Conservation (phyloP, 2,113 vertebrate genomes). For the Pollimyrus isidori region DNA sequence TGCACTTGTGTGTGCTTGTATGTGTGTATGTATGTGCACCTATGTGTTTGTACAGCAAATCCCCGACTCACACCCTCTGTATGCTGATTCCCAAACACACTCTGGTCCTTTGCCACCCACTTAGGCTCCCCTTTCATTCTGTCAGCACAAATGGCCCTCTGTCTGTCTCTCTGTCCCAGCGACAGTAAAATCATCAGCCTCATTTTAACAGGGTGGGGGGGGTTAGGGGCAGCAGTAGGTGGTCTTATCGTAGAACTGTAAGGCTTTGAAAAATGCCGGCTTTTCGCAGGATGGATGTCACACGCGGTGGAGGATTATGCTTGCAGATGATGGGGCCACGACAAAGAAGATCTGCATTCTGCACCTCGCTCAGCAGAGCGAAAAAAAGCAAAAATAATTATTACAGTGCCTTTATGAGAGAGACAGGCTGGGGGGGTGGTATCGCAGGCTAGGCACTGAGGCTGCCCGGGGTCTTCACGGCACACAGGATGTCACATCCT, state of each 20-base stretch:
- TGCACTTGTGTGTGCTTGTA: background rate
- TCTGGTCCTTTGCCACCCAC: background rate
- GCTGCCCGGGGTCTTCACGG: too few relatives aligned
- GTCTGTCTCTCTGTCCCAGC: constrained; percentile 19
- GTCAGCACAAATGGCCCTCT: constrained; percentile 31
- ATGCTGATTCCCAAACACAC: background rate
- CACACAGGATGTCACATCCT: background rate
- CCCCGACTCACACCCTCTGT: constrained; percentile 12
- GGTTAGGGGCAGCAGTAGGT: background rate
- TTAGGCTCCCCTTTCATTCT: constrained; percentile 24
- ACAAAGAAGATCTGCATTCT: background rate
- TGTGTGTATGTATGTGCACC: constrained; percentile 22
- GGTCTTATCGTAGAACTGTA: constrained; percentile 31
- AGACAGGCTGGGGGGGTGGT: constrained; percentile 29
- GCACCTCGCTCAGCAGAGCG: background rate
- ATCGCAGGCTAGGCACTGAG: background rate
- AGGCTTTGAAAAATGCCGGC: constrained; percentile 20
- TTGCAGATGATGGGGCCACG: constrained; percentile 3
- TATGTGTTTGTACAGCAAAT: constrained; percentile 34
- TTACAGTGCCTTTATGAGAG: background rate
- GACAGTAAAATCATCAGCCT: constrained; percentile 27
- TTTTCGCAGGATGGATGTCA: constrained; percentile 24
- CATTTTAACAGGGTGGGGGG: constrained; percentile 39
- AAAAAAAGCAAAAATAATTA: background rate
- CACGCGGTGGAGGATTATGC: constrained; percentile 8